Conservation (phyloP, 2,888 invertebrate genomes). For the Acanthosepion esculentum region DNA sequence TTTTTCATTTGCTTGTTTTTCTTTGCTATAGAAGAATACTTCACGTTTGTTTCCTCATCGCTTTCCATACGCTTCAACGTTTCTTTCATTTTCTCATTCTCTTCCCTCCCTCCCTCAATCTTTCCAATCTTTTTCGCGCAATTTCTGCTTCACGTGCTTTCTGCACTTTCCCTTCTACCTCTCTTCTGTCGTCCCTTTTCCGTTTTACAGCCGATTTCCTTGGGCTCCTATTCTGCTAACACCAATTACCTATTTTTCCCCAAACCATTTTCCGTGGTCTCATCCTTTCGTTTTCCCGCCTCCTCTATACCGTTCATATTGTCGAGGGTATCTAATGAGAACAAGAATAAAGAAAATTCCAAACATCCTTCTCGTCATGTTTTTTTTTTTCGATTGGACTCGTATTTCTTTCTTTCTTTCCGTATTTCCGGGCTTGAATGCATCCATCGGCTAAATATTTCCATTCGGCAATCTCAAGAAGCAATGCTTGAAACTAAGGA, state of each 20-base stretch:
- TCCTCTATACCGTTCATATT: not conserved
- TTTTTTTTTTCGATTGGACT: not conserved
- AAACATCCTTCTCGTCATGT: not conserved
- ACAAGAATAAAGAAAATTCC: not conserved
- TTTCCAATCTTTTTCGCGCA: too few relatives aligned
- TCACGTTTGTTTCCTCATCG: too few relatives aligned
- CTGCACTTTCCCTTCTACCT: not conserved
- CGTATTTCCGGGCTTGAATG: not conserved
- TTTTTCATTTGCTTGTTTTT: too few relatives aligned
- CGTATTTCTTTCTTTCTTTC: not conserved
- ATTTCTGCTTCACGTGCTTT: too few relatives aligned
- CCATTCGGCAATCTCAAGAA: not conserved
- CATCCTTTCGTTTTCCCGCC: not conserved
- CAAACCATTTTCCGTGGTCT: not conserved
- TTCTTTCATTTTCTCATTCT: not conserved
- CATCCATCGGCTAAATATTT: not conserved
- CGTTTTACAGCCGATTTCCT: not conserved
- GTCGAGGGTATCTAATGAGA: not conserved
- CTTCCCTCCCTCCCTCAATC: not conserved
- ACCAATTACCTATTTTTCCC: not conserved
- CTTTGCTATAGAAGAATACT: too few relatives aligned
- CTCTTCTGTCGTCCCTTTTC: not conserved
- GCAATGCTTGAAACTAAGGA: not conserved
- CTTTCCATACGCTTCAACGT: not conserved
- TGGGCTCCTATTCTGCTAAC: not conserved